Conservation (phyloP, 2,888 invertebrate genomes). For the Homarus gammarus region DNA sequence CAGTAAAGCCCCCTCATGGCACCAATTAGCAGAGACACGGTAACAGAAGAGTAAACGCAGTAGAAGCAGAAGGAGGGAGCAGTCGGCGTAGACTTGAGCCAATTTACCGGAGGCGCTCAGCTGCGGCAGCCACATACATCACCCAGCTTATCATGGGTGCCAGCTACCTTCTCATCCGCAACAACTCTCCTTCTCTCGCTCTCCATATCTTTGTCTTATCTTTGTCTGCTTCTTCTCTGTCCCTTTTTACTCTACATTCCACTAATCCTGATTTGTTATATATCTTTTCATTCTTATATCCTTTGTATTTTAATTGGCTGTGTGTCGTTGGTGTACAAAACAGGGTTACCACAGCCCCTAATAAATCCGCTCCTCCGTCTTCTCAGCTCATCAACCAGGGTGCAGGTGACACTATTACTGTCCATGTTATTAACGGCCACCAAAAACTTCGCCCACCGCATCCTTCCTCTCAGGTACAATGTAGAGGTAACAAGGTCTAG, state of each 20-base stretch:
- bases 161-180: slow-evolving; percentile 77
- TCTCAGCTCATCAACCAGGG: not conserved
- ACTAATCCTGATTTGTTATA: too few relatives aligned
- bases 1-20: slow-evolving; percentile 81
- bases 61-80: slow-evolving; percentile 21
- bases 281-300: too few relatives aligned
- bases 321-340: too few relatives aligned
- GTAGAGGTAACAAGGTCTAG: too few relatives aligned
- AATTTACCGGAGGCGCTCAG: slow-evolving; percentile 68
- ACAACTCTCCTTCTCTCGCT: slow-evolving; percentile 76
- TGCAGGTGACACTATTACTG: too few relatives aligned
- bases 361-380: not conserved
- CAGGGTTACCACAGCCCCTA: too few relatives aligned
- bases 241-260: slow-evolving; percentile 5
- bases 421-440: not conserved
- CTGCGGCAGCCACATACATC: slow-evolving; percentile 80
- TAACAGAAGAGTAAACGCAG: slow-evolving; percentile 78
- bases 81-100: slow-evolving; percentile 39
- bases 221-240: slow-evolving; percentile 51
- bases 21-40: slow-evolving; percentile 84
- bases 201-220: slow-evolving; percentile 64
- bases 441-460: not conserved
- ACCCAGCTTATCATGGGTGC: slow-evolving; percentile 79
- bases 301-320: too few relatives aligned
- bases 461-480: too few relatives aligned